Evolutionary conservation across 2,888 invertebrate genomes (phyloP).

Genomic region (Amphipyra tragopoginis): DNA sequence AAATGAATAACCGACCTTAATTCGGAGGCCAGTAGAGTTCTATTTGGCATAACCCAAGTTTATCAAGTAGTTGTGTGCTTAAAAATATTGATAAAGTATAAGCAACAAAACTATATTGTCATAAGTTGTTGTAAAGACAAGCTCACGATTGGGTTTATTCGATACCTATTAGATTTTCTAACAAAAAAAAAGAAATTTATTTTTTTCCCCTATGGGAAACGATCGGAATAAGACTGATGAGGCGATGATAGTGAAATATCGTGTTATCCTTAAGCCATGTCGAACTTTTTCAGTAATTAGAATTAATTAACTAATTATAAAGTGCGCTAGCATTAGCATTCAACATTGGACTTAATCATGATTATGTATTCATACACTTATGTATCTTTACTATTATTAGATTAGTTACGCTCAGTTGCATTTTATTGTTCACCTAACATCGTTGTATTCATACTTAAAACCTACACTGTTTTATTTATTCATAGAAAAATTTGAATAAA

Average conservation of each 20-base stretch:
- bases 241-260: conserved; percentile 17
- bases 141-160: no score
- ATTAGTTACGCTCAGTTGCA: conserved; percentile 51
- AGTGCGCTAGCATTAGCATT: conserved; percentile 53
- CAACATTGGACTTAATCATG: conserved; percentile 37
- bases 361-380: conserved; percentile 47
- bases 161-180: no score
- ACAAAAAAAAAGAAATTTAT: neutral
- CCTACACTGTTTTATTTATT: conserved; percentile 36
- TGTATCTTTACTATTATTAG: conserved; percentile 41
- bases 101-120: no score
- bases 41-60: no score
- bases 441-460: conserved; percentile 23
- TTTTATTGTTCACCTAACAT: conserved; percentile 47
- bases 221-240: conserved; percentile 10
- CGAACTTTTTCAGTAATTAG: conserved; percentile 30
- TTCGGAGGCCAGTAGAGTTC: no score
- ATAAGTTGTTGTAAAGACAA: no score
- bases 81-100: no score
- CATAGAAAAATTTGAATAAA: conserved; percentile 42
- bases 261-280: conserved; percentile 13
- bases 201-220: conserved; percentile 1
- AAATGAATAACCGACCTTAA: no score
- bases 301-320: conserved; percentile 54
- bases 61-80: no score